Evolutionary conservation across 2,113 vertebrate species (phyloP), one percentile per base, ranked within the genome.

Genomic region (Tenebrosternarchus preto): DNA sequence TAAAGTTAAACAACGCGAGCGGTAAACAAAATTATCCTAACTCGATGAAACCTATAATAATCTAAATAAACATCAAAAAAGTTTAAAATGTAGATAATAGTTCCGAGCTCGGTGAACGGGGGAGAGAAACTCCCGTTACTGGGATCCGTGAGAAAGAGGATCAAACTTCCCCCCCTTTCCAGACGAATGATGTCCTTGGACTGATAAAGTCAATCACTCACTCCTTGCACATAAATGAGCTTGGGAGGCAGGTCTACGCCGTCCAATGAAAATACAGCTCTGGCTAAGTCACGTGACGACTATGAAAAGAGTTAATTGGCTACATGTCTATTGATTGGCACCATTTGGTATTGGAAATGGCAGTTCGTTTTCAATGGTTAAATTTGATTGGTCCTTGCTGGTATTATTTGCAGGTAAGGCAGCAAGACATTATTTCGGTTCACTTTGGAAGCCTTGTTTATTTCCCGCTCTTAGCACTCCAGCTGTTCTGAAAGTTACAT

Each of bases 191-290:
- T 95, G 96, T 96, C 95, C 95, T 95, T 95, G 94, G 93, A 96
- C 95, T 97, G 96, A 96, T 95, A 95, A 95, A 96, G 94, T 96
- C 95, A 95, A 95, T 94, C 95, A 95, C 95, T 95, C 94, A 96
- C 93, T 94, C 92, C 94, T 90, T 87, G 89, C 94, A 95, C 95
- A 96, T 95, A 95, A 95, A 95, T 95, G 93, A 92, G 94, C 93
- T 93, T 94, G 88, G 94, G 95, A 95, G 95, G 95, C 95, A 92
- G 92, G 88, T 91, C 92, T 85, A 86, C 89, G 85, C 73, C 86
- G 87, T 83, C 96, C 96, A 98, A 96, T 97, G 88, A 86, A 90
- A 87, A 90, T 72, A 46, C 87, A 56, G 90, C 91, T 88, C 87
- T 85, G 87, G 86, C 31, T 78, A 43, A 17, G 88, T 90, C 96